Evolutionary conservation across 2,113 vertebrate genomes (phyloP).

Genomic region (Nycticryphes semicollaris): DNA sequence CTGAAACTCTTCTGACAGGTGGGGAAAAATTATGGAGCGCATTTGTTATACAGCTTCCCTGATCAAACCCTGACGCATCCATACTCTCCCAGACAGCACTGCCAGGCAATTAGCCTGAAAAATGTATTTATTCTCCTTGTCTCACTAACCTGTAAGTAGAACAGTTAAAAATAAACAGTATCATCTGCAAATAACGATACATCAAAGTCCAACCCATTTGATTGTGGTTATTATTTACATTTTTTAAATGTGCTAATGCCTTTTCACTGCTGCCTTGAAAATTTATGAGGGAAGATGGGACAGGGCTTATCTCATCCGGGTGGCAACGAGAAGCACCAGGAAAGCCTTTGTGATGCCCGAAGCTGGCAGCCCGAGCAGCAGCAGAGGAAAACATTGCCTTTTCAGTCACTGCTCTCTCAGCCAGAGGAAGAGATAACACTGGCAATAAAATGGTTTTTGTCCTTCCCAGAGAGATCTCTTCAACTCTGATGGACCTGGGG

Average conservation of each 20-base stretch:
- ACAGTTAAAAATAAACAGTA: slow-evolving; percentile 19
- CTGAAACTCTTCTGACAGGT: slow-evolving; percentile 5
- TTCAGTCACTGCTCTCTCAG: not conserved
- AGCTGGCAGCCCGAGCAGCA: not conserved
- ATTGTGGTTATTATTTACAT: not conserved
- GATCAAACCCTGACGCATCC: fast-evolving
- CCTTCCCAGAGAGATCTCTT: not conserved
- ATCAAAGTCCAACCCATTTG: slow-evolving; percentile 2
- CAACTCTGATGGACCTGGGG: not conserved
- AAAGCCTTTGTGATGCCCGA: not conserved
- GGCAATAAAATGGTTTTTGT: not conserved
- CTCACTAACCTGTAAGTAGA: not conserved
- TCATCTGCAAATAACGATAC: not conserved
- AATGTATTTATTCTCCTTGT: not conserved
- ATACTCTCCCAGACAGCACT: not conserved
- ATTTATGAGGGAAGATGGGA: not conserved
- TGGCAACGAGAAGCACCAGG: fast-evolving
- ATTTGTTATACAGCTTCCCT: not conserved
- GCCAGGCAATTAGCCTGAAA: not conserved
- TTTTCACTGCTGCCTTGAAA: not conserved
- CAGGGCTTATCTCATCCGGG: not conserved
- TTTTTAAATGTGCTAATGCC: not conserved
- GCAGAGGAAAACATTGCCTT: not conserved
- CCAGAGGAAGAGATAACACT: fast-evolving
- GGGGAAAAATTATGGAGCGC: not conserved